A percentile compares a stretch with the other conserved stretches of the same genome.
These are phyloP conservation scores for Hippocampus barbouri DNA, from an alignment of 2,113 vertebrate species.

Conservation along the genomic window DNA sequence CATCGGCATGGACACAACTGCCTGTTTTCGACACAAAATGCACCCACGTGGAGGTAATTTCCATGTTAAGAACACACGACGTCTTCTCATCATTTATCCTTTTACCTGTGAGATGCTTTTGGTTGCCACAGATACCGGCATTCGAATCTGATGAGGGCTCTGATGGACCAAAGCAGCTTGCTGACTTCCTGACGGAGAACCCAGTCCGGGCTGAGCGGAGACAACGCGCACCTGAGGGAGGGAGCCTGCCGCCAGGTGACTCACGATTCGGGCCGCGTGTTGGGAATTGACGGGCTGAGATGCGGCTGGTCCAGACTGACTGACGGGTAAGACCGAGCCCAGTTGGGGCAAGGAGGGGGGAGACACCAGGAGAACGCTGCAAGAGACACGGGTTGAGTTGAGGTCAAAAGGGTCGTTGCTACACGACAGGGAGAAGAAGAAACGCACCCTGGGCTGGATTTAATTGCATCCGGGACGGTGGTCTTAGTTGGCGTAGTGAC, in stretches of 20 bases:
- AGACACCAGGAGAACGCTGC: conserved; percentile 88
- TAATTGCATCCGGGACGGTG: conserved; percentile 76
- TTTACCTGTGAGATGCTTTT: conserved; percentile 88
- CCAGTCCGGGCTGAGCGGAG: conserved; percentile 76
- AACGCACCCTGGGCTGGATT: conserved; percentile 82
- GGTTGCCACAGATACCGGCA: conserved; percentile 79
- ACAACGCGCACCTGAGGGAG: conserved; percentile 91
- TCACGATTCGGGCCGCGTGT: conserved; percentile 72
- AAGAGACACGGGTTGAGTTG: neutral
- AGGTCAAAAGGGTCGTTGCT: neutral
- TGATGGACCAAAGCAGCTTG: conserved; percentile 77
- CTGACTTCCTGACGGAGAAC: conserved; percentile 67
- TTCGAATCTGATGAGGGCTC: conserved; percentile 82
- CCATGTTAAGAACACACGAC: neutral
- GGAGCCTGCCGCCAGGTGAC: conserved; percentile 75
- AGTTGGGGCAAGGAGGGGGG: conserved; percentile 90
- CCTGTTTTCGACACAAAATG: conserved; percentile 43
- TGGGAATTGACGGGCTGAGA: conserved; percentile 75
- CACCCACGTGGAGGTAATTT: neutral
- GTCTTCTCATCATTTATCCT: neutral
- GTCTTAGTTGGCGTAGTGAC: conserved; percentile 76
- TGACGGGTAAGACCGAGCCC: conserved; percentile 81
- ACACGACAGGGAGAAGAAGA: neutral
- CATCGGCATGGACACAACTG: conserved; percentile 85
- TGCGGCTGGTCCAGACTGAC: conserved; percentile 68